Base-by-base conservation (phyloP, 2,888 invertebrate genomes). In the Acleris cristana region DNA sequence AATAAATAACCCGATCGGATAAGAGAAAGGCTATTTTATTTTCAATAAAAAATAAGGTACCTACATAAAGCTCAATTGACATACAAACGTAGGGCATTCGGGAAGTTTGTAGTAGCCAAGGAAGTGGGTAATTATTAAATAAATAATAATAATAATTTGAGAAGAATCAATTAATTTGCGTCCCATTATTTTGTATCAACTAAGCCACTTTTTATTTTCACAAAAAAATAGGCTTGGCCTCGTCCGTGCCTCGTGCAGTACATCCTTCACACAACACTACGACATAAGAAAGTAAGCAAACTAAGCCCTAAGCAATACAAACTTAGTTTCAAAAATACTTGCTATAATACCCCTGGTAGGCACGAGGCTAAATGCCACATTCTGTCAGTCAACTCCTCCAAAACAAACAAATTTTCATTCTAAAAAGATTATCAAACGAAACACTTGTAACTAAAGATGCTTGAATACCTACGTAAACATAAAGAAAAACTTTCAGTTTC, bases 1-100 rank as follows among this genome's bases (percentile, higher is more conserved):
- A 85, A 92, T 92, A 92, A 92, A 92, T 92, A 90, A 90, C 89
- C 85, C 85, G 83, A 88, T 88, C 89, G 89, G 90, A 88, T 90
- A 89, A 90, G 87, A 88, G 88, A 85, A 86, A 88, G 89, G 89
- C 84, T 85, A 87, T 90, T 90, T 90, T 90, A 90, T 90, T 88
- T 91, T 89, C 90, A 90, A 91, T 90, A 90, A 89, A 88, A 89
- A 88, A 89, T 87, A 86, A 88, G 88, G 89, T 88, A 86, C 67
- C 58, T 63, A 67, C 54, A 67, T 67, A 67, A 67, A 67, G 62
- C 67, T 58, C 67, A 67, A 67, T 63, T 67, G 67, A 67, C 67
- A 67, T 58, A 67, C 66, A 66, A 34, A 62, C 62, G 57, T 40
- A 49, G 53, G 19, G 34, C 64, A 55, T 65, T 68, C 12, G 53